A percentile compares a stretch with the other conserved stretches of the same genome.
phyloP scores from a whole-genome alignment of 2,888 invertebrate species.

The Drosophila algonquin region DNA sequence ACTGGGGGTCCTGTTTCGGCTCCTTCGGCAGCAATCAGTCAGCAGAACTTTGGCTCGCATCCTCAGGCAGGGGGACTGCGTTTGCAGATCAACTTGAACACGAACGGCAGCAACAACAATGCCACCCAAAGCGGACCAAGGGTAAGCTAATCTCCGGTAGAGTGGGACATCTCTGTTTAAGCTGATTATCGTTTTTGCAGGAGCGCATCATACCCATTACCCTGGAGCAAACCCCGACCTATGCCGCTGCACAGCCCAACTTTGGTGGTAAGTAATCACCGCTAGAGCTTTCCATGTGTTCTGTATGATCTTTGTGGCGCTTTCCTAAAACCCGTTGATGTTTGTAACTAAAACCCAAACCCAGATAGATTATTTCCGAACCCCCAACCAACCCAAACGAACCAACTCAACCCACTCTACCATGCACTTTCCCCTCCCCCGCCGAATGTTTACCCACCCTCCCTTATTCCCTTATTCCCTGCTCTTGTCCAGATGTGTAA shows the following conservation, averaged over 20 bases:
- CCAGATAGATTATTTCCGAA: slow-evolving; percentile 23
- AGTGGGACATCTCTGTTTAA: neutral
- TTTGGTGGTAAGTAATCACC: slow-evolving; percentile 76
- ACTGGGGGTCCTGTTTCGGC: slow-evolving; percentile 16
- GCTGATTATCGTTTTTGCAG: slow-evolving; percentile 51
- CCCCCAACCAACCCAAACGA: slow-evolving; percentile 8
- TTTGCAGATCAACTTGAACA: slow-evolving; percentile 76
- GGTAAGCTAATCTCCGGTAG: slow-evolving; percentile 50
- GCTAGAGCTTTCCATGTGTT: slow-evolving; percentile 20
- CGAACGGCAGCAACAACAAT: slow-evolving; percentile 59
- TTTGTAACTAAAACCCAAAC: slow-evolving; percentile 64
- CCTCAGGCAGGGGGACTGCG: slow-evolving; percentile 73
- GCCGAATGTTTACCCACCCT: slow-evolving; percentile 4
- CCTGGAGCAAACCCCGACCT: slow-evolving; percentile 82
- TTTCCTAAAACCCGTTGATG: slow-evolving; percentile 62
- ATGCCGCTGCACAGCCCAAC: slow-evolving; percentile 81
- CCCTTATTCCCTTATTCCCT: slow-evolving; percentile 30
- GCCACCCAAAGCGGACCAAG: slow-evolving; percentile 72
- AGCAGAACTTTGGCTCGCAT: slow-evolving; percentile 74
- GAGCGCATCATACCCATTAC: slow-evolving; percentile 84
- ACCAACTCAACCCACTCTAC: slow-evolving; percentile 25
- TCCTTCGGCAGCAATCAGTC: slow-evolving; percentile 29
- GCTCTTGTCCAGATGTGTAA: slow-evolving; percentile 59
- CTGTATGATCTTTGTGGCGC: slow-evolving; percentile 55
- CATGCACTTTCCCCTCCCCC: slow-evolving; percentile 48